These are phyloP conservation scores for Drosophila kurseongensis DNA, from an alignment of 1,140 invertebrate genomes.

Conservation along the genomic window DNA sequence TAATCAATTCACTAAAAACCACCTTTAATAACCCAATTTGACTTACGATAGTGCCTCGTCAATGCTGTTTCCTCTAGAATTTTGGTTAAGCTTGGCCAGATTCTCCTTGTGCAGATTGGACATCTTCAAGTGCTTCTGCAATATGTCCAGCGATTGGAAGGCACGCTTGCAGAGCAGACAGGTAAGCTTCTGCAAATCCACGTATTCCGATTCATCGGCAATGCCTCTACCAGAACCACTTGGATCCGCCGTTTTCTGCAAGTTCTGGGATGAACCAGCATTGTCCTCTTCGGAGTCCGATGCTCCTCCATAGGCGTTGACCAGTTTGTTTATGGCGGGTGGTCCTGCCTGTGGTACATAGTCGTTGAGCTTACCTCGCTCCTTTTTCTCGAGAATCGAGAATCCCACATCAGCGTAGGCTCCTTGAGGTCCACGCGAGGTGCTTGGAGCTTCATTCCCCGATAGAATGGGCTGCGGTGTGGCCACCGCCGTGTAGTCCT, in stretches of 20 bases:
- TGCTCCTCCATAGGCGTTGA: conserved; percentile 89
- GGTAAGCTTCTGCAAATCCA: conserved; percentile 95
- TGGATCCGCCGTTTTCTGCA: neutral
- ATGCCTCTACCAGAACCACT: conserved; percentile 85
- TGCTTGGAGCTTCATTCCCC: conserved; percentile 51
- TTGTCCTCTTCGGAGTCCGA: conserved; percentile 70
- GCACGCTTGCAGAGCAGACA: conserved; percentile 98
- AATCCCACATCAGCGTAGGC: conserved; percentile 96
- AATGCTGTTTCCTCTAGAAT: neutral
- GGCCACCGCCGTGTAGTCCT: conserved; percentile 88
- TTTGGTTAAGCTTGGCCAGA: conserved; percentile 85
- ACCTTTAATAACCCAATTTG: neutral
- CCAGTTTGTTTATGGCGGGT: conserved; percentile 85
- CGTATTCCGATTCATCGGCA: conserved; percentile 86
- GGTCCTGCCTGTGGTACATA: conserved; percentile 24
- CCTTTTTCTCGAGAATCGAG: conserved; percentile 91
- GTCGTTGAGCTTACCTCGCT: conserved; percentile 51
- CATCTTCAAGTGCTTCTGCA: conserved; percentile 95
- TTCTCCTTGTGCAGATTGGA: conserved; percentile 99
- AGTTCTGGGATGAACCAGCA: neutral
- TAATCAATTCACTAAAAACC: neutral
- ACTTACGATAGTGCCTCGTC: conserved; percentile 59
- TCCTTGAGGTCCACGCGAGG: conserved; percentile 67
- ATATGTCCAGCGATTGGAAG: conserved; percentile 94
- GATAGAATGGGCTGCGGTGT: conserved; percentile 64